Conservation (phyloP, 2,797 vertebrate genomes). For the Lacerta viridis region DNA sequence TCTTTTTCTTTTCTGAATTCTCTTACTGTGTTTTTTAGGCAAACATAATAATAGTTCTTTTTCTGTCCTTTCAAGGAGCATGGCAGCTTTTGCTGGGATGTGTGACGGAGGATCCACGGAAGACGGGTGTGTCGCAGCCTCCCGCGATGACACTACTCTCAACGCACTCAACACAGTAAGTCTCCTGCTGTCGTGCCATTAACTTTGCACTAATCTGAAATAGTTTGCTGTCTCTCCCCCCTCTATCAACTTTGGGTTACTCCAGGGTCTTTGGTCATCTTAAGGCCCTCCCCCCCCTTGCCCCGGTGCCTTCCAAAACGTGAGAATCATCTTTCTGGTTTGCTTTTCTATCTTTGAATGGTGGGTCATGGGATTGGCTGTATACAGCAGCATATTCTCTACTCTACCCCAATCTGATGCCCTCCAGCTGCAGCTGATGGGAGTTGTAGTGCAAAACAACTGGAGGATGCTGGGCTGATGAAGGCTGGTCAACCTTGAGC, state of each 20-base stretch:
- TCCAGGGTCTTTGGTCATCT: background rate
- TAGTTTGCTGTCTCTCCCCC: too few species aligned
- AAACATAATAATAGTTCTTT: too few species aligned
- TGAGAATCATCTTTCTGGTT: background rate
- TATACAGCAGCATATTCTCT: background rate
- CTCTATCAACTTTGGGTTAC: background rate
- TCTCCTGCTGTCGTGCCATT: slow-evolving; percentile 9
- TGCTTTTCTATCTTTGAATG: background rate
- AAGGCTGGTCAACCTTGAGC: background rate
- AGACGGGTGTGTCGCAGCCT: slow-evolving; percentile 97
- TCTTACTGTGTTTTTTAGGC: fast-evolving
- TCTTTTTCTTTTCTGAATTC: background rate
- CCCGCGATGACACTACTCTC: slow-evolving; percentile 97
- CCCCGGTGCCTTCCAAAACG: background rate
- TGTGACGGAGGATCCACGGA: slow-evolving; percentile 98
- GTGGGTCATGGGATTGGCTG: background rate
- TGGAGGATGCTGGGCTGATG: background rate
- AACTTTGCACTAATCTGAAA: background rate
- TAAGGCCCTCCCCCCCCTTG: background rate
- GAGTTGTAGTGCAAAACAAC: background rate
- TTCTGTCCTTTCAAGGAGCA: slow-evolving; percentile 87
- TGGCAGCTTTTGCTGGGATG: slow-evolving; percentile 99
- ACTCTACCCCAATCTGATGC: background rate
- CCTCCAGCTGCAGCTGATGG: background rate
- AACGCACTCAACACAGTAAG: slow-evolving; percentile 99